phyloP scores from a whole-genome alignment of 1,140 invertebrate genomes.

The Carposina sasakii region DNA sequence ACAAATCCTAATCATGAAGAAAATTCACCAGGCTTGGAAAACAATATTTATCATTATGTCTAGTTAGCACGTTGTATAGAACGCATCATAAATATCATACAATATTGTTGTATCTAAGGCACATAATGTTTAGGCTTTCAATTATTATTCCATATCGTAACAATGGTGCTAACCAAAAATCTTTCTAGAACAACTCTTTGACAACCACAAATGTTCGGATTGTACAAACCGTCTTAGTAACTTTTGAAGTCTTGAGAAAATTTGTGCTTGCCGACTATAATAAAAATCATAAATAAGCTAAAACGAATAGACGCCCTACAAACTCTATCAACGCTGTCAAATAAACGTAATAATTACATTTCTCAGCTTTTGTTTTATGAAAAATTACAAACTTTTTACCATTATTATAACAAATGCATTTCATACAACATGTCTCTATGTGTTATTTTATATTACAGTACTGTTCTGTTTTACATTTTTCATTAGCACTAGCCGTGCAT shows the following conservation, averaged over 20 bases:
- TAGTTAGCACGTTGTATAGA: conserved; percentile 72
- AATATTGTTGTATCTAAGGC: conserved; percentile 73
- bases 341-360: conserved; percentile 36
- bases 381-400: conserved; percentile 33
- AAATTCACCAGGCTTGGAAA: conserved; percentile 57
- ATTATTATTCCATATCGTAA: conserved; percentile 65
- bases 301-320: conserved; percentile 52
- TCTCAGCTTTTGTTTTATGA: conserved; percentile 28
- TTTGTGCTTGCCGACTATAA: no score
- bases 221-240: no score
- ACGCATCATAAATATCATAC: conserved; percentile 70
- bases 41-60: conserved; percentile 64
- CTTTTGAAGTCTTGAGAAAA: no score
- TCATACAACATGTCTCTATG: conserved; percentile 50
- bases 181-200: conserved; percentile 31
- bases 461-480: conserved; percentile 28
- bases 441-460: conserved; percentile 30
- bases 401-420: conserved; percentile 51
- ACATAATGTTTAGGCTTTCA: conserved; percentile 72
- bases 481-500: conserved; percentile 39
- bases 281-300: conserved; percentile 57
- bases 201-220: conserved; percentile 30
- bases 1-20: conserved; percentile 56
- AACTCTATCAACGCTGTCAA: conserved; percentile 51
- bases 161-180: conserved; percentile 58